These are phyloP conservation scores for Staurois parvus DNA, from an alignment of 2,797 vertebrate species.

Conservation along the genomic window DNA sequence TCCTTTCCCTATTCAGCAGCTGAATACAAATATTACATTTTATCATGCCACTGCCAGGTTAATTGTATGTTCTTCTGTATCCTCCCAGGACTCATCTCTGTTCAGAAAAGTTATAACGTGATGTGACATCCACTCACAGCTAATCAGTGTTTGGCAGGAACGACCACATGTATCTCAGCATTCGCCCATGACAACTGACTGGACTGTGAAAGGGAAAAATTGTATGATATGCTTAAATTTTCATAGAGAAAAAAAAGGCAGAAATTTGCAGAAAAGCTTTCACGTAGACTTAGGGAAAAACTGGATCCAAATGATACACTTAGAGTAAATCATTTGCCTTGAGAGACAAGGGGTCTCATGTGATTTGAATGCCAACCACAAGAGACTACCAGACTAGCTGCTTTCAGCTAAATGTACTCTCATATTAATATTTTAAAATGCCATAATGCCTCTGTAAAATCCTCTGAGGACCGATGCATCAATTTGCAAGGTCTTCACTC, in stretches of 20 bases:
- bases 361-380: constrained; percentile 90
- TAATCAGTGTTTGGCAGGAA: constrained; percentile 83
- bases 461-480: constrained; percentile 94
- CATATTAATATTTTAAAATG: constrained; percentile 99
- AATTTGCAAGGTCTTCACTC: constrained; percentile 93
- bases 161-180: constrained; percentile 71
- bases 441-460: constrained; percentile 94
- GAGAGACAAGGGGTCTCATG: constrained; percentile 89
- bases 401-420: constrained; percentile 99
- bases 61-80: constrained; percentile 71
- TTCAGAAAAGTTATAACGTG: constrained; percentile 83
- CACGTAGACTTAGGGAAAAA: constrained; percentile 80
- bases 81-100: constrained; percentile 79
- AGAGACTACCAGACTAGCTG: constrained; percentile 91
- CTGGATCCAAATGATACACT: constrained; percentile 93
- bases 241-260: constrained; percentile 79
- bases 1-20: background rate
- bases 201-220: constrained; percentile 74
- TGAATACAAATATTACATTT: background rate
- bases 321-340: constrained; percentile 92
- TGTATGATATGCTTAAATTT: constrained; percentile 80
- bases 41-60: constrained; percentile 63
- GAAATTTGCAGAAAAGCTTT: constrained; percentile 79
- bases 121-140: constrained; percentile 89
- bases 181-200: constrained; percentile 74